Evolutionary conservation across 2,113 vertebrate genomes (phyloP).

Genomic region (Galbula dea): DNA sequence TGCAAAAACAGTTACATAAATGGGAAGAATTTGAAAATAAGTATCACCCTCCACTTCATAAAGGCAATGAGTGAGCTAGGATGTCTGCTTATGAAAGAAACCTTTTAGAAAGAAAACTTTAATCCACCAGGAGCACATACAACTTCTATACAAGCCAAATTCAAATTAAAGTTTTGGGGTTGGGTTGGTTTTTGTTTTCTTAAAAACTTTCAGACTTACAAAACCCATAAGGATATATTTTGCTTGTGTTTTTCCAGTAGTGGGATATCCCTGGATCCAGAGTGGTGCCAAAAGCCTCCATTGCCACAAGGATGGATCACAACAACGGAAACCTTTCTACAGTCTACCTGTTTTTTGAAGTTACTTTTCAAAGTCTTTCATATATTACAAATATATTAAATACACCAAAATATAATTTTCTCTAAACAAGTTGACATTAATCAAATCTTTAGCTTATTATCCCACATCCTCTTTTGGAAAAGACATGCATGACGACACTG

Average conservation of each 20-base stretch:
- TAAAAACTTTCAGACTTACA: not conserved
- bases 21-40: not conserved
- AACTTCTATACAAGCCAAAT: not conserved
- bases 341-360: not conserved
- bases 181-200: not conserved
- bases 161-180: not conserved
- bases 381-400: not conserved
- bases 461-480: not conserved
- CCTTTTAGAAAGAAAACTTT: not conserved
- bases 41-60: not conserved
- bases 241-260: not conserved
- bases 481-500: no score
- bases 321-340: not conserved
- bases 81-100: not conserved
- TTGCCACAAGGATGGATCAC: not conserved
- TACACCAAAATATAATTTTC: constrained; percentile 9
- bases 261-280: not conserved
- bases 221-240: not conserved
- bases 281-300: rapidly evolving
- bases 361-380: constrained; percentile 36
- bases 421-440: constrained; percentile 2
- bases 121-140: not conserved
- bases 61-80: not conserved
- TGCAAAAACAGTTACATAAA: not conserved
- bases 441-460: constrained; percentile 35